A percentile compares a stretch with the other conserved stretches of the same genome.
Evolutionary conservation across 2,888 invertebrate genomes (phyloP).

Genomic region (Spatulosminthurus flaviceps): DNA sequence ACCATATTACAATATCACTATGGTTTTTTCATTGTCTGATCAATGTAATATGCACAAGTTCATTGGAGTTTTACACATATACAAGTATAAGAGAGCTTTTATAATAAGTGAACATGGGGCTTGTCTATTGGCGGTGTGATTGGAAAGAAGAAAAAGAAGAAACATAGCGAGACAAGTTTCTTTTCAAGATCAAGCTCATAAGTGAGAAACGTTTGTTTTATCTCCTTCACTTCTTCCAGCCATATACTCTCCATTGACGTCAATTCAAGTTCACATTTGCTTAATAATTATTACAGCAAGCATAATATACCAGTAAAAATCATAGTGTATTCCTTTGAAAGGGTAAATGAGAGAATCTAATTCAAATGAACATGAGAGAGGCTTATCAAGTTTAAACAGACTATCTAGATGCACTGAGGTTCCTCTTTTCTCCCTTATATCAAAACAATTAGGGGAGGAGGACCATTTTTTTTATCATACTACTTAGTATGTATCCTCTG

Average conservation of each 20-base stretch:
- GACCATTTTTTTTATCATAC: too few species aligned
- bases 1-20: too few species aligned
- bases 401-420: too few species aligned
- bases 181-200: slow-evolving; percentile 32
- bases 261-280: slow-evolving; percentile 14
- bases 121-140: not conserved
- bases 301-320: not conserved
- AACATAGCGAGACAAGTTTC: slow-evolving; percentile 16
- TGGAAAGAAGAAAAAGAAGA: not conserved
- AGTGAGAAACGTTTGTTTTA: not conserved
- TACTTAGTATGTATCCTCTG: too few species aligned
- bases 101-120: too few species aligned
- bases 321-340: not conserved
- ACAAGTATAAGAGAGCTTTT: too few species aligned
- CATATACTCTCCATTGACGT: slow-evolving; percentile 19
- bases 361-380: not conserved
- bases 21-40: too few species aligned
- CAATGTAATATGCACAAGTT: too few species aligned
- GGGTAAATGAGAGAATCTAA: not conserved
- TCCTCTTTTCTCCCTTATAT: too few species aligned
- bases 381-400: not conserved
- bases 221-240: slow-evolving; percentile 16
- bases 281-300: slow-evolving; percentile 33
- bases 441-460: too few species aligned
- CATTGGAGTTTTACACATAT: too few species aligned